phyloP scores from a whole-genome alignment of 2,888 invertebrate species.

The Andrena bucephala region DNA sequence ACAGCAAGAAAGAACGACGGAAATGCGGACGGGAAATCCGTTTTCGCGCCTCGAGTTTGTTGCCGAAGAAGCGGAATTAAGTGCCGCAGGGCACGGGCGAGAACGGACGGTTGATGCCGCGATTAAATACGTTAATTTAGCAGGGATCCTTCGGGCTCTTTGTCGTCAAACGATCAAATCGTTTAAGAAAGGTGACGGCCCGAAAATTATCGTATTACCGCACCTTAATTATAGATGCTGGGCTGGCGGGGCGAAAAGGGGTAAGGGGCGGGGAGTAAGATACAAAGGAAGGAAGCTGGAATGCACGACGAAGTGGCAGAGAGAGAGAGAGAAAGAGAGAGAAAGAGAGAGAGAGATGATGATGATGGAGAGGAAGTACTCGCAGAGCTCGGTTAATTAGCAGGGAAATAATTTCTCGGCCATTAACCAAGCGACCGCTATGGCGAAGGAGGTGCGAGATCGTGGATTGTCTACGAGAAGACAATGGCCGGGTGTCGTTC shows the following conservation, averaged over 20 bases:
- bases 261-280: constrained; percentile 22
- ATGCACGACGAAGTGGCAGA: background rate
- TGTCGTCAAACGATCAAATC: constrained; percentile 40
- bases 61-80: constrained; percentile 14
- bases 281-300: constrained; percentile 20
- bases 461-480: constrained; percentile 62
- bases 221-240: constrained; percentile 57
- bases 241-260: background rate
- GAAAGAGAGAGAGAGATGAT: too few relatives aligned
- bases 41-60: constrained; percentile 39
- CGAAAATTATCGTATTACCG: constrained; percentile 66
- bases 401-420: constrained; percentile 76
- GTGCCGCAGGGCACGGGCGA: background rate
- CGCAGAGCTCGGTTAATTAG: constrained; percentile 72
- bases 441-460: constrained; percentile 62
- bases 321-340: background rate
- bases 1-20: constrained; percentile 21
- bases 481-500: constrained; percentile 65
- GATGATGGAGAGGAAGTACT: background rate
- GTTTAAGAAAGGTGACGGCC: constrained; percentile 51
- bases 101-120: background rate
- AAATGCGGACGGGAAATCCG: constrained; percentile 14
- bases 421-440: constrained; percentile 70
- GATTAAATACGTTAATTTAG: constrained; percentile 47
- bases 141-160: constrained; percentile 39